Evolutionary conservation across 2,797 vertebrate genomes (phyloP), one percentile per base, ranked within the genome.

Genomic region (Odontamblyopus rebecca): DNA sequence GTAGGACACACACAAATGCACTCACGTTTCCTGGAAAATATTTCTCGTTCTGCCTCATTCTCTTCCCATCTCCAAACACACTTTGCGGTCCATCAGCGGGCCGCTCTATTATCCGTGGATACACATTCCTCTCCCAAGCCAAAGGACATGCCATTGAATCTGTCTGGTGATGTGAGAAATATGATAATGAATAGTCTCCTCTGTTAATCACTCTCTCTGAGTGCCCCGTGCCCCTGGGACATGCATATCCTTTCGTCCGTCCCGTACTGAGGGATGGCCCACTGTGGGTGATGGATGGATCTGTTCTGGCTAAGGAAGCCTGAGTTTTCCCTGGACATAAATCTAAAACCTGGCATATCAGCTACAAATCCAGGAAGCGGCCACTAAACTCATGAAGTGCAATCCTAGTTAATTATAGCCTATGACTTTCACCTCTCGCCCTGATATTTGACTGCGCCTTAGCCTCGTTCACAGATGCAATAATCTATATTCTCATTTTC

Each of bases 151-250:
- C 89, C 79, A 89, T 91, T 92, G 90, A 93, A 86, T 86, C 74
- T 90, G 90, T 89, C 85, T 90, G 90, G 77, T 90, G 91, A 92
- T 91, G 91, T 93, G 91, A 89, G 87, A 92, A 93, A 92, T 89
- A 89, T 89, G 90, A 87, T 91, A 88, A 93, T 93, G 91, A 92
- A 92, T 91, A 87, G 75, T 83, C 85, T 84, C 80, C 78, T 87
- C 88, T 93, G 90, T 91, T 93, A 89, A 91, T 92, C 87, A 86
- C 78, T 82, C 63, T 68, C 59, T 76, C 80, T 67, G 85, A 83
- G 79, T 71, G 79, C 84, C 82, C 71, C 72, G 23, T 72, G 82
- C 86, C 86, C 76, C 84, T 59, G 72, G 82, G 87, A 74, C 78
- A 81, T 71, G 85, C 86, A 73, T 78, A 78, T 82, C 73, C 82